phyloP scores from a whole-genome alignment of 2,797 vertebrate species.

The Paramormyrops hopkinsi region DNA sequence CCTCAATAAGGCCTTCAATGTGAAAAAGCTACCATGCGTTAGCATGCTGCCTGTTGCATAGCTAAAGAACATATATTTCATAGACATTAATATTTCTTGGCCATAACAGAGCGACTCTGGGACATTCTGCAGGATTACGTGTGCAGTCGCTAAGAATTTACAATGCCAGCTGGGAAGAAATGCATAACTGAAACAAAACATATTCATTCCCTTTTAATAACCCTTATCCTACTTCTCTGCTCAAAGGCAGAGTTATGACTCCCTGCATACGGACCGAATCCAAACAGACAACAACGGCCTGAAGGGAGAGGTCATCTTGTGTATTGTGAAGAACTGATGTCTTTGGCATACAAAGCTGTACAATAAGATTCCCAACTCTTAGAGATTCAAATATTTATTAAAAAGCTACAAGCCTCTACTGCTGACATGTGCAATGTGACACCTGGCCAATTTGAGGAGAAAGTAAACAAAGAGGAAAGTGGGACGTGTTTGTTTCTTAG shows the following conservation, averaged over 20 bases:
- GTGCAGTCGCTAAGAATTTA: constrained; percentile 49
- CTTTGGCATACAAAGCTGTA: background rate
- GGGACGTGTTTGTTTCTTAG: background rate
- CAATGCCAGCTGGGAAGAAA: constrained; percentile 46
- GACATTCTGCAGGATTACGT: constrained; percentile 43
- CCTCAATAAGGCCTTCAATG: background rate
- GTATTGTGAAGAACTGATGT: background rate
- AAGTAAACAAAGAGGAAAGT: background rate
- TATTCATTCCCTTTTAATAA: constrained; percentile 43
- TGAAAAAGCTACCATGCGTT: background rate
- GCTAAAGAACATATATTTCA: background rate
- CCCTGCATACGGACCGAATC: constrained; percentile 46
- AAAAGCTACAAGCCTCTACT: background rate
- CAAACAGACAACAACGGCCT: constrained; percentile 32
- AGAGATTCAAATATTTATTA: background rate
- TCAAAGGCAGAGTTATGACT: constrained; percentile 44
- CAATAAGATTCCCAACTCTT: background rate
- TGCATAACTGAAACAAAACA: constrained; percentile 40
- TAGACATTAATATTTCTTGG: constrained; percentile 17
- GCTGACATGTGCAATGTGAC: background rate
- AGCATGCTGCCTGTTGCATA: background rate
- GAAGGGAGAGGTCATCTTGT: background rate
- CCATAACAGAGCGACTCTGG: constrained; percentile 33
- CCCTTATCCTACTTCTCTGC: constrained; percentile 38
- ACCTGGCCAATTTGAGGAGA: background rate